phyloP scores from a whole-genome alignment of 2,888 invertebrate genomes.

The Aphodius sticticus region DNA sequence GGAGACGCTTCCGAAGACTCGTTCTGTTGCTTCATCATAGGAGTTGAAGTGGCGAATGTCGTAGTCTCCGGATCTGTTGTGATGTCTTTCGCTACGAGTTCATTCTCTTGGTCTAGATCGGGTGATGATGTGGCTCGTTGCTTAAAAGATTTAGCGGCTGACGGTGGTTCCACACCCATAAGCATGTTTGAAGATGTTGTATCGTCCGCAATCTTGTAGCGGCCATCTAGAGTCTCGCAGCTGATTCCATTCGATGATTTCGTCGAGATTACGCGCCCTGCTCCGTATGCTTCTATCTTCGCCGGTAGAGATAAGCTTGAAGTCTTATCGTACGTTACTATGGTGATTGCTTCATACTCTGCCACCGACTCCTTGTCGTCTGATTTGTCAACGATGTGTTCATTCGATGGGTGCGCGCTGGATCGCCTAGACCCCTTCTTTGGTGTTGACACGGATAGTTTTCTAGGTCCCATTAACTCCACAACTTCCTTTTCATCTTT shows the following conservation, averaged over 20 bases:
- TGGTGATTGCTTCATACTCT: background rate
- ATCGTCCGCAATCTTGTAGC: background rate
- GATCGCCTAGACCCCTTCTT: background rate
- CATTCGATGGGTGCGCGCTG: background rate
- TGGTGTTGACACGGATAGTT: background rate
- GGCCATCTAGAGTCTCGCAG: background rate
- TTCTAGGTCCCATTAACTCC: constrained; percentile 4
- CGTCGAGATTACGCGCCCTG: background rate
- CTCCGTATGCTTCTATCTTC: background rate
- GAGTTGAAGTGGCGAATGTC: background rate
- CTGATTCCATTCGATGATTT: background rate
- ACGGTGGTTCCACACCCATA: background rate
- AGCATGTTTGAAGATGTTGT: background rate
- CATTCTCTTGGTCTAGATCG: background rate
- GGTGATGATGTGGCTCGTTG: background rate
- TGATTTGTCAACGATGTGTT: too few relatives aligned
- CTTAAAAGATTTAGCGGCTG: background rate
- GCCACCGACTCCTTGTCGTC: background rate
- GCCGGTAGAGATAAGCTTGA: background rate
- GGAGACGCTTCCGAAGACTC: background rate
- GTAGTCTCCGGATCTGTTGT: background rate
- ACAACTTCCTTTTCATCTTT: background rate
- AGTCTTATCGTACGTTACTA: background rate
- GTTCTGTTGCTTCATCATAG: background rate
- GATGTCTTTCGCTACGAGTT: background rate